phyloP scores from a whole-genome alignment of 2,888 invertebrate genomes.

The Protodeltote pygarga region DNA sequence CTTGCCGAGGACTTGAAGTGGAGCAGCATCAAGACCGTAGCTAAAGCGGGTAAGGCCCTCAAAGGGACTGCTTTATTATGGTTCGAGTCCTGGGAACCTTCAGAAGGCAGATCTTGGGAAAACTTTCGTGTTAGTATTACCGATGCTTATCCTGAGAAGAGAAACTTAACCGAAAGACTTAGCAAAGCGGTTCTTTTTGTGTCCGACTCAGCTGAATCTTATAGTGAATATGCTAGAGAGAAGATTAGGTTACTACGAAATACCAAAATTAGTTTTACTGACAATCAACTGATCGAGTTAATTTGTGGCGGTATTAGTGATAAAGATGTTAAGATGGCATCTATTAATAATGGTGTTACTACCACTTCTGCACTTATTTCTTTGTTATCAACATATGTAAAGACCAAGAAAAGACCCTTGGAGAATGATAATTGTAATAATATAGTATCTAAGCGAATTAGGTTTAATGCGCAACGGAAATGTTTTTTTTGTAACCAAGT shows the following conservation, averaged over 20 bases:
- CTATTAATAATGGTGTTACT: not conserved
- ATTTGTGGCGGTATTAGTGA: not conserved
- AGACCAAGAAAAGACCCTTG: not conserved
- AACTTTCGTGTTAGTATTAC: not conserved
- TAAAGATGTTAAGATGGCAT: not conserved
- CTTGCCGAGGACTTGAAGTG: slow-evolving; percentile 25
- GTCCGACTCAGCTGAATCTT: not conserved
- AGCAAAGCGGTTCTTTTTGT: not conserved
- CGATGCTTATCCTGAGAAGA: not conserved
- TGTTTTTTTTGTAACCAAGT: not conserved
- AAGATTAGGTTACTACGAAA: not conserved
- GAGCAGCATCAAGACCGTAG: slow-evolving; percentile 20
- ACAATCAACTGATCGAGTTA: not conserved
- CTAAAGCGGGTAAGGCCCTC: slow-evolving; percentile 43
- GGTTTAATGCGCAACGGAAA: not conserved
- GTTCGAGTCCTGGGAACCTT: slow-evolving; percentile 29
- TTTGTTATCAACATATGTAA: not conserved
- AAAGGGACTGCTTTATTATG: slow-evolving; percentile 40
- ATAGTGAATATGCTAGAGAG: not conserved
- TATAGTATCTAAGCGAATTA: not conserved
- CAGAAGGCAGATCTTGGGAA: slow-evolving; percentile 3
- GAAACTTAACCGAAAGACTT: not conserved
- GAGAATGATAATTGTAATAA: not conserved
- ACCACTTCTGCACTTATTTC: not conserved
- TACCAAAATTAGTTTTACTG: not conserved